Base-by-base conservation (phyloP, 1,140 invertebrate species). In the Cheumatopsyche charites region DNA sequence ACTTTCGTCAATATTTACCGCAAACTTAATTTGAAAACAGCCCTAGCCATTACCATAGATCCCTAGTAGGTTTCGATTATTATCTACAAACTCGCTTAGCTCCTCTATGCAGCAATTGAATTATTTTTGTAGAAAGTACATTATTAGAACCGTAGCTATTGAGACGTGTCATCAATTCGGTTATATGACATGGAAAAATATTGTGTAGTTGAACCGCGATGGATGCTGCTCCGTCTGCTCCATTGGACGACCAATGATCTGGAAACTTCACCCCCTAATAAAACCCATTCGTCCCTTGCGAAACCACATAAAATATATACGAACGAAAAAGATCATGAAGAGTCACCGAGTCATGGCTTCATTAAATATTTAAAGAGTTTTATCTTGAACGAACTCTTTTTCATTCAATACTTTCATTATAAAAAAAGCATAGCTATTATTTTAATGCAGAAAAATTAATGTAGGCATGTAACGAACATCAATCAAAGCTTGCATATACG, bases 261-360 rank as follows among this genome's bases (percentile, higher is more conserved):
- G 67, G 63, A 68, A 74, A 74, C 65, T 71, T 36, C 19, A 69
- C 45, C 41, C 65, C 23, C 69, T 71, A 74, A 71, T 74, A 74
- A 74, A 74, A 68, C 69, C 25, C 62, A 71, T 71, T 65, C 62
- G 49, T 62, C 67, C 62, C 63, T 42, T 13, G 43, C n/a, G 42
- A 66, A 47, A 23, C 36, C 63, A 19, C 42, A 66, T 66, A 66
- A 66, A 66, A 21, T 66, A 26, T 15, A 43, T 47, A 47, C 17
- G 41, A 26, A n/a, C n/a, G n/a, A n/a, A n/a, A n/a, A 25, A 47
- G 19, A 47, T 47, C 21, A 23, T 25, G 23, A 25, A 58, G 29
- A 36, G 29, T 36, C 29, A 36, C 9, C 29, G 29, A 4, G 29
- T 36, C 29, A 36, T 36, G 29, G 29, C 29, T 36, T 36, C 29